Percentiles rank a stretch among this genome's conserved stretches.
phyloP scores from a whole-genome alignment of 1,140 invertebrate species.

The Diachasmimorpha longicaudata region DNA sequence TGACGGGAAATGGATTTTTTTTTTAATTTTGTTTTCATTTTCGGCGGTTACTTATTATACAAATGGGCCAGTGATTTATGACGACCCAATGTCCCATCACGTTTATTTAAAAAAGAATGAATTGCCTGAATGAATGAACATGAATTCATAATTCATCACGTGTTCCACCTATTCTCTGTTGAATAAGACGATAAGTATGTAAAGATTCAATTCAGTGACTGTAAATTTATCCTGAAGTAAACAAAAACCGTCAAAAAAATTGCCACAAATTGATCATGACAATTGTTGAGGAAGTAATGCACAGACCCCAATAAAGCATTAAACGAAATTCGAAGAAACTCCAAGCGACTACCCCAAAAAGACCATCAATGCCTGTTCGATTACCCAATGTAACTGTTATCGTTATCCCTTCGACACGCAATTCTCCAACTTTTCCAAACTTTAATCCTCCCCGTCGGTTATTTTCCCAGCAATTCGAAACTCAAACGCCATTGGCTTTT shows the following conservation, averaged over 20 bases:
- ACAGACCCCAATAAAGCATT: not conserved
- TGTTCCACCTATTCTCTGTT: no score
- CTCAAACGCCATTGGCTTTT: not conserved
- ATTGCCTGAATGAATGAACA: no score
- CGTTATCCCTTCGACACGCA: not conserved
- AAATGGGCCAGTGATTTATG: not conserved
- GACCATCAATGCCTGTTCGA: not conserved
- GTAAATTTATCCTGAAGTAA: no score
- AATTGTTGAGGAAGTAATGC: not conserved
- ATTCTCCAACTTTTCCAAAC: not conserved
- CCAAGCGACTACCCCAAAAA: not conserved
- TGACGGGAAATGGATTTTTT: no score
- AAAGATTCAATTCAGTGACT: no score
- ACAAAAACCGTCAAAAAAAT: not conserved
- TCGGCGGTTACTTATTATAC: no score
- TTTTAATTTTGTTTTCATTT: no score
- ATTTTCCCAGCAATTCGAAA: not conserved
- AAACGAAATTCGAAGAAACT: not conserved
- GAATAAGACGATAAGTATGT: no score
- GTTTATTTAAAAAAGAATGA: not conserved
- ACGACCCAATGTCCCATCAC: not conserved
- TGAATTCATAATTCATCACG: no score
- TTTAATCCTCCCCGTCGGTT: not conserved
- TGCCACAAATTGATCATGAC: not conserved
- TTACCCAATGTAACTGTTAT: not conserved